Evolutionary conservation across 2,888 invertebrate species (phyloP).

Genomic region (Limnephilus auricula): DNA sequence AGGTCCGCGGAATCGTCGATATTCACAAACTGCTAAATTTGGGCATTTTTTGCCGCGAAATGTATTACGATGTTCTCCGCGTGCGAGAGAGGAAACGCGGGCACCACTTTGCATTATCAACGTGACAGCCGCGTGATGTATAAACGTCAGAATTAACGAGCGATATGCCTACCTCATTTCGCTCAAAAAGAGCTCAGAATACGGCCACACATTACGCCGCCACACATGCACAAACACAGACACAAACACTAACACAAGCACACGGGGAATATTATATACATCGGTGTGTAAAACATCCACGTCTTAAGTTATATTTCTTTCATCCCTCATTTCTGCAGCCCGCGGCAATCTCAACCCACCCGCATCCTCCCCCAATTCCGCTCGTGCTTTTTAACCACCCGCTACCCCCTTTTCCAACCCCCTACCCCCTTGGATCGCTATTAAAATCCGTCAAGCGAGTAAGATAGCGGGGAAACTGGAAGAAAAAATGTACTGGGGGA

Average conservation of each 20-base stretch:
- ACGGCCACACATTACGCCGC: conserved; percentile 61
- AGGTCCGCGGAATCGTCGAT: background rate
- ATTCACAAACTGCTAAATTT: conserved; percentile 27
- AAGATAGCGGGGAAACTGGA: conserved; percentile 63
- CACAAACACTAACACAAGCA: conserved; percentile 58
- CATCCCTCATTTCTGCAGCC: conserved; percentile 81
- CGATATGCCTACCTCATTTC: conserved; percentile 62
- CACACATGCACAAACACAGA: conserved; percentile 70
- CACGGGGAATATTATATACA: conserved; percentile 61
- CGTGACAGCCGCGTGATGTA: conserved; percentile 63
- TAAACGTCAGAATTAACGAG: conserved; percentile 66
- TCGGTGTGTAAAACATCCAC: conserved; percentile 74
- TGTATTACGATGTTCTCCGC: background rate
- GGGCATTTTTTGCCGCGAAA: conserved; percentile 3
- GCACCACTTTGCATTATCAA: conserved; percentile 61
- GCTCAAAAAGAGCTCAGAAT: conserved; percentile 55
- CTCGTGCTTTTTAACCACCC: background rate
- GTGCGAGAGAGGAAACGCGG: conserved; percentile 34
- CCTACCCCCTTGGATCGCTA: conserved; percentile 63
- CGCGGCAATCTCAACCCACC: conserved; percentile 78
- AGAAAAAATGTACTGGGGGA: conserved; percentile 59
- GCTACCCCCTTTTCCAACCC: conserved; percentile 31
- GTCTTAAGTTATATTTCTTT: conserved; percentile 81
- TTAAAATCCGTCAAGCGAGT: conserved; percentile 67
- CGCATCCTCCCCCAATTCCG: conserved; percentile 69